Percentiles rank a stretch among this genome's conserved stretches.
Conservation (phyloP, 2,113 vertebrate species). For the Brachypteracias leptosomus region DNA sequence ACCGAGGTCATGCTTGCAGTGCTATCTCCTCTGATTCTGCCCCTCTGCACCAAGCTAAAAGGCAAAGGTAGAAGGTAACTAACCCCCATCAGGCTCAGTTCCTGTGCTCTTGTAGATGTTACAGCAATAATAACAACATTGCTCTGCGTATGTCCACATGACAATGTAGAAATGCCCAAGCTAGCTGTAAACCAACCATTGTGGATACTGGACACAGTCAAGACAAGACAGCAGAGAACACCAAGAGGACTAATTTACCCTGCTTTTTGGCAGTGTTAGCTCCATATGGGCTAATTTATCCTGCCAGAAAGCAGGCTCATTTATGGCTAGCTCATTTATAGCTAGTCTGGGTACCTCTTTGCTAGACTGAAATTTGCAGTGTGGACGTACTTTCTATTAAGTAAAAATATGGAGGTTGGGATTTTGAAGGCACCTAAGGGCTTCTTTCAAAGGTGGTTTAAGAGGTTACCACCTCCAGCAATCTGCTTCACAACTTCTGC, state of each 20-base stretch:
- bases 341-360: background rate
- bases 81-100: background rate
- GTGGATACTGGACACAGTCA: background rate
- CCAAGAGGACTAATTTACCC: background rate
- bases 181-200: background rate
- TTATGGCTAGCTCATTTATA: constrained; percentile 25
- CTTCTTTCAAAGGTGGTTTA: background rate
- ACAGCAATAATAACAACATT: background rate
- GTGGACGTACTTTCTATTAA: background rate
- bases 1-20: background rate
- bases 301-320: background rate
- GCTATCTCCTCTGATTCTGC: background rate
- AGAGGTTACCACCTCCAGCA: background rate
- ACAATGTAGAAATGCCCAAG: background rate
- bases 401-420: background rate
- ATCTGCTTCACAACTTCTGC: background rate
- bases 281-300: constrained; percentile 13
- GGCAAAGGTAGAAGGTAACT: background rate
- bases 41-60: background rate
- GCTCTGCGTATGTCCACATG: background rate
- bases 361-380: background rate
- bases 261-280: constrained; percentile 22
- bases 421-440: background rate
- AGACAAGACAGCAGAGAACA: constrained; percentile 13
- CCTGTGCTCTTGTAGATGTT: background rate